Evolutionary conservation across 2,888 invertebrate genomes (phyloP), one percentile per base, ranked within the genome.

Genomic region (Tetropium fuscum): DNA sequence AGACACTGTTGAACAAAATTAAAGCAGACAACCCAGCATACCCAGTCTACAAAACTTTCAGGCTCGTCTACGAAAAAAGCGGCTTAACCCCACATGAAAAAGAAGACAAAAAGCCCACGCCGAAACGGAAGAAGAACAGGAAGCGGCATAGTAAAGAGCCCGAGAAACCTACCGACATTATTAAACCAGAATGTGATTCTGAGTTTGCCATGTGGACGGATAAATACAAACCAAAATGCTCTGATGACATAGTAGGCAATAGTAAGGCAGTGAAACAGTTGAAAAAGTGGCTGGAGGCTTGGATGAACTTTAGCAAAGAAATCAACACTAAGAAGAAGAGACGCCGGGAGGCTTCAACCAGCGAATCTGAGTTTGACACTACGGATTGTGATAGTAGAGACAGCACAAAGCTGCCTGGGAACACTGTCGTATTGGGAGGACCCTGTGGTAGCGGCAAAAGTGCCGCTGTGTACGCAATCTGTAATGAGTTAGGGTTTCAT

Each of bases 361-460:
- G 86, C 20, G 80, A 81, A 41, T 86, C 86, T 20, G 86, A 87
- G 63, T 86, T 86, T 74, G 83, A 83, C 19, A 72, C 58, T 11
- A 87, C 87, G 44, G 87, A 87, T 70, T 82, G 85, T 60, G 88
- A 88, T 61, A 88, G 88, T 73, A 86, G 87, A 63, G 86, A 85
- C 66, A 84, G 84, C 67, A 74, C 79, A 16, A 83, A 77, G 68
- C 76, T 82, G 32, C 84, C 81, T 59, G 86, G 86, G 72, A 93
- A 91, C 79, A 87, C 91, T 47, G 84, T 91, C 27, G 83, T 94
- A 53, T 72, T 95, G 34, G 81, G 85, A 53, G 95, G 95, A 4
- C 91, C 92, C 1, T 84, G 87, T 63, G 94, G 94, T 1, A 86
- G 87, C 75, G 95, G 94, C 0, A 97, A 97, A 84, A 95, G 94